Percentiles rank a stretch among this genome's conserved stretches.
Conservation (phyloP, 2,113 vertebrate genomes). For the Sitta europaea region DNA sequence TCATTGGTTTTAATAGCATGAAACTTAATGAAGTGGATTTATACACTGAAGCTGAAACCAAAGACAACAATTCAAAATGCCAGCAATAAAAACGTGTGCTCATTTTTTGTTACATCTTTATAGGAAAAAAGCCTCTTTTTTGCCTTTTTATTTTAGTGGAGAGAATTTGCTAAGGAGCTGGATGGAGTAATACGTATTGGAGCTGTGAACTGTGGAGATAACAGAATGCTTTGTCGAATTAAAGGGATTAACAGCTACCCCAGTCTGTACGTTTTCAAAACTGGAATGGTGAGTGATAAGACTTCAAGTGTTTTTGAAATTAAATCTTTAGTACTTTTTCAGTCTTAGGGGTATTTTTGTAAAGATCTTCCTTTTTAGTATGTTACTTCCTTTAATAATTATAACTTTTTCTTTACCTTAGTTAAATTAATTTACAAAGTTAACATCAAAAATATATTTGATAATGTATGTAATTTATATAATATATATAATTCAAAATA, state of each 20-base stretch:
- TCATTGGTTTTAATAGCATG: background rate
- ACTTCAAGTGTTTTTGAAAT: background rate
- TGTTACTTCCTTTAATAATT: background rate
- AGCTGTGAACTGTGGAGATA: conserved; percentile 96
- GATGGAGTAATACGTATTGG: conserved; percentile 92
- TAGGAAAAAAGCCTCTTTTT: background rate
- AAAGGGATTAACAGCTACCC: conserved; percentile 94
- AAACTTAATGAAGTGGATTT: background rate
- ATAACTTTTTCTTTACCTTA: background rate
- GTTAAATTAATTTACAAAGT: background rate
- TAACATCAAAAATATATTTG: background rate
- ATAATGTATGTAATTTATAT: background rate
- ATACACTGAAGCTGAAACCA: background rate
- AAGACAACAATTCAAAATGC: background rate
- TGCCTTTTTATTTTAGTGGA: conserved; percentile 80
- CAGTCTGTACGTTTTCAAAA: conserved; percentile 87
- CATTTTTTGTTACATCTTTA: background rate
- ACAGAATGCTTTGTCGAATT: conserved; percentile 88
- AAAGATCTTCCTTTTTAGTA: background rate
- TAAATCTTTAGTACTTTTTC: background rate
- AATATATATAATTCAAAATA: background rate
- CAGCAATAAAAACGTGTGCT: background rate
- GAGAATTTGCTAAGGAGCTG: conserved; percentile 96
- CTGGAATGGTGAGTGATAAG: conserved; percentile 80
- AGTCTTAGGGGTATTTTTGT: background rate